Conservation (phyloP, 2,888 invertebrate species). For the Noctua janthina region DNA sequence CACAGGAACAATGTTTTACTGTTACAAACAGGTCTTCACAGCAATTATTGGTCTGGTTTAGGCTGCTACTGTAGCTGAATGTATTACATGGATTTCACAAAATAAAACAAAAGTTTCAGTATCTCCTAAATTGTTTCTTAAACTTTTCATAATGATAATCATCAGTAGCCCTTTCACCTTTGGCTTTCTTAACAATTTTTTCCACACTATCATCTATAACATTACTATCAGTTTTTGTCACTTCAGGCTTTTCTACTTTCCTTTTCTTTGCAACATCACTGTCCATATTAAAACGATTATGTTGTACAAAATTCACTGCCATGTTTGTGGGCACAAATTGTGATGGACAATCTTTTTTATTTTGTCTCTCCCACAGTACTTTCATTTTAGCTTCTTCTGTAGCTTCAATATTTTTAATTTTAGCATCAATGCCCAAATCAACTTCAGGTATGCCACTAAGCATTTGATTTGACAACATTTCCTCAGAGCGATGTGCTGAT, state of each 20-base stretch:
- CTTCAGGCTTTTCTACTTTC: slow-evolving; percentile 89
- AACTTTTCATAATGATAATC: slow-evolving; percentile 99
- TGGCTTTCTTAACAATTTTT: slow-evolving; percentile 91
- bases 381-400: slow-evolving; percentile 99
- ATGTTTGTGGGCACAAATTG: slow-evolving; percentile 99
- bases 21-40: background rate
- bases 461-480: slow-evolving; percentile 99
- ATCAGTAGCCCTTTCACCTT: slow-evolving; percentile 98
- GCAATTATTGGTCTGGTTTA: background rate
- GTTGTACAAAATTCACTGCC: slow-evolving; percentile 99
- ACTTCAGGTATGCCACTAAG: slow-evolving; percentile 99
- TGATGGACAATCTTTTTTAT: slow-evolving; percentile 97
- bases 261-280: slow-evolving; percentile 91
- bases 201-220: slow-evolving; percentile 87
- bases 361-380: slow-evolving; percentile 96
- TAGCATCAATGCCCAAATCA: slow-evolving; percentile 99
- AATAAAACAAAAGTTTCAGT: slow-evolving; percentile 82
- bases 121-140: slow-evolving; percentile 98
- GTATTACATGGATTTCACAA: slow-evolving; percentile 15
- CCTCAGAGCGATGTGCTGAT: slow-evolving; percentile 97
- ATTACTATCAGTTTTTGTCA: slow-evolving; percentile 80
- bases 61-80: background rate
- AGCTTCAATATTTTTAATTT: slow-evolving; percentile 99
- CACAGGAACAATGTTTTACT: background rate
- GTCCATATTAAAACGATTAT: slow-evolving; percentile 98